Base-by-base conservation (phyloP, 1,140 invertebrate genomes). In the Pinna nobilis region DNA sequence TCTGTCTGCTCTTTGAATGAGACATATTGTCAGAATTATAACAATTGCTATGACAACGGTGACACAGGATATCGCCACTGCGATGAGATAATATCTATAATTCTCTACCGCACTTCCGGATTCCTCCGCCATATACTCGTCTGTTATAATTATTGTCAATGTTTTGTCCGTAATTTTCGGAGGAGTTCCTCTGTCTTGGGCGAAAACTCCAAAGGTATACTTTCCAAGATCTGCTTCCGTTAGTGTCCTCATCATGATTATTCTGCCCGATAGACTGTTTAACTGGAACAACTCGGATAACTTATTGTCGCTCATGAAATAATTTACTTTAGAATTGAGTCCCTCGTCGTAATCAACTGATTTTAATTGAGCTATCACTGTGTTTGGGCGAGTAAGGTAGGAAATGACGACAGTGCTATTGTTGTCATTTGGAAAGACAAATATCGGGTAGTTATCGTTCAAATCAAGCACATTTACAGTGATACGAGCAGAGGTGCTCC, bases 361-460 rank as follows among this genome's bases (percentile, higher is more conserved):
- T n/a, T 70, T 65, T 15, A 87, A 78, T 28, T 76, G 78, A 5
- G 81, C 69, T 6, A 88, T 74, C 2, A 79, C 69, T 30, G 93
- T 95, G n/a, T 96, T 95, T 25, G 94, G 90, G 3, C 63, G 20
- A 7, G 51, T 79, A 23, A 95, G 92, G 84, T 96, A 94, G 87
- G 98, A 98, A 89, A 98, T 96, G 1, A 70, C 67, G 7, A 84
- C 96, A 47, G 93, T 93, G 72, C 98, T 92, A 73, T 92, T 95
- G 79, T 97, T 94, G 63, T 94, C 90, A 74, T 93, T 94, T 70
- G 94, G 94, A 49, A 95, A 95, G 50, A 96, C 63, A 41, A 86
- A 81, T 11, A 60, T 47, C 0, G 84, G 84, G 11, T 35, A 57
- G 53, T 86, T 83, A 60, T 86, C 84, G 32, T 86, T 86, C 20